A percentile compares a stretch with the other conserved stretches of the same genome.
Conservation (phyloP, 2,888 invertebrate species). For the Scaptomyza polygonia region DNA sequence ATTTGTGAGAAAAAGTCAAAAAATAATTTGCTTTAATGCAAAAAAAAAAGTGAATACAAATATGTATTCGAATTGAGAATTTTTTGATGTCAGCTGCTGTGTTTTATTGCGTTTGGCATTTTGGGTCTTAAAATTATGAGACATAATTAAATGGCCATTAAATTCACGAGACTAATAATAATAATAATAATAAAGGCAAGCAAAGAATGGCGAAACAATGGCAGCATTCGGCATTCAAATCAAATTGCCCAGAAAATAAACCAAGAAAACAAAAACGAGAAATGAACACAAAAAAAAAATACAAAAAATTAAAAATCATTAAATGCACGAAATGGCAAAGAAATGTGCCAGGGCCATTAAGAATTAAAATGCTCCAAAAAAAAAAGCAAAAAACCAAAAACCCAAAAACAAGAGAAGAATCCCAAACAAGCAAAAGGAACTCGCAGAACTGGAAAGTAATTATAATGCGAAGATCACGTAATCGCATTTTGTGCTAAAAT, state of each 20-base stretch:
- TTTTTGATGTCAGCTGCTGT: conserved; percentile 54
- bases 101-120: conserved; percentile 28
- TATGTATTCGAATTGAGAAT: background rate
- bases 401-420: no score
- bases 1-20: background rate
- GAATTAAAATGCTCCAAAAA: conserved; percentile 59
- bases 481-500: conserved; percentile 75
- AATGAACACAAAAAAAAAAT: conserved; percentile 8
- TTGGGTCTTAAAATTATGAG: conserved; percentile 55
- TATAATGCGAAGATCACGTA: conserved; percentile 76
- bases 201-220: conserved; percentile 17
- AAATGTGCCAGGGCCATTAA: conserved; percentile 79
- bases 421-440: conserved; percentile 12
- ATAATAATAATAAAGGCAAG: conserved; percentile 3
- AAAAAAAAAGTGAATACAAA: background rate
- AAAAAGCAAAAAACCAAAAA: conserved; percentile 6
- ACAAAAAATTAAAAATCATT: conserved; percentile 66
- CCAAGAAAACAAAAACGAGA: conserved; percentile 34
- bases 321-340: conserved; percentile 79
- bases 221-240: conserved; percentile 65
- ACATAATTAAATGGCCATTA: conserved; percentile 72
- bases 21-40: background rate
- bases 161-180: conserved; percentile 58
- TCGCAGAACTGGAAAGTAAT: conserved; percentile 60
- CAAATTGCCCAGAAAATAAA: conserved; percentile 69